Base-by-base conservation (phyloP, 92 coral and sea anemone species). In the Epizoanthus illoricatus region DNA sequence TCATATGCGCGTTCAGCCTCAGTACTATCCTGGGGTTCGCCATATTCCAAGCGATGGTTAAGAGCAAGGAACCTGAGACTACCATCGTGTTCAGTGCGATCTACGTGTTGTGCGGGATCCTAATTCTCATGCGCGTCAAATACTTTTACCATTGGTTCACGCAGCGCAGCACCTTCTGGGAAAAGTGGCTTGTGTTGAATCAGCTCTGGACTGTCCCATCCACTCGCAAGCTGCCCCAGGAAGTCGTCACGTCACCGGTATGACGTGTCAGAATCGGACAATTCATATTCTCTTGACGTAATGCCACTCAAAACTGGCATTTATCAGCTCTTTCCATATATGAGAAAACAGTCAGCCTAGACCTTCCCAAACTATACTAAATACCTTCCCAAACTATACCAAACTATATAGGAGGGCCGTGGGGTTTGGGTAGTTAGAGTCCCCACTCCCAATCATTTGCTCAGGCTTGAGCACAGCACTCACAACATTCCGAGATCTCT, bases 71-170 rank as follows among this genome's bases (percentile, higher is more conserved):
- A 17, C 90, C 91, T 36, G 81, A 90, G 70, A 90, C 94, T 2
- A 88, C 92, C 0, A 94, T 89, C 3, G 92, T 97, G 5, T 97
- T 97, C 73, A 86, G 89, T n/a, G 97, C 94, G 17, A 97, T 97
- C 33, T 97, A 97, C 71, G 91, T 94, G 60, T 91, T 97, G 17
- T 97, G 99, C 39, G 90, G 94, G 1, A 65, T 97, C 40, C 94
- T 97, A 91, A 94, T 97, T 28, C 74, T 92, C 49, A 24, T 94
- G 86, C 83, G 97, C 10, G 84, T 92, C 33, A 89, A 94, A 4
- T 94, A 93, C 68, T 97, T 97, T 67, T 97, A 94, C 81, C 87
- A 80, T 23, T 97, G 99, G 99, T 97, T 92, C 78, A 89, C 91
- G 2, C 86, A 89, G 11, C 76, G 94, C 45, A 97, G 98, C 64